A percentile compares a stretch with the other conserved stretches of the same genome.
These are phyloP conservation scores for Coregonus ussuriensis DNA, from an alignment of 2,797 vertebrate genomes.

Conservation along the genomic window DNA sequence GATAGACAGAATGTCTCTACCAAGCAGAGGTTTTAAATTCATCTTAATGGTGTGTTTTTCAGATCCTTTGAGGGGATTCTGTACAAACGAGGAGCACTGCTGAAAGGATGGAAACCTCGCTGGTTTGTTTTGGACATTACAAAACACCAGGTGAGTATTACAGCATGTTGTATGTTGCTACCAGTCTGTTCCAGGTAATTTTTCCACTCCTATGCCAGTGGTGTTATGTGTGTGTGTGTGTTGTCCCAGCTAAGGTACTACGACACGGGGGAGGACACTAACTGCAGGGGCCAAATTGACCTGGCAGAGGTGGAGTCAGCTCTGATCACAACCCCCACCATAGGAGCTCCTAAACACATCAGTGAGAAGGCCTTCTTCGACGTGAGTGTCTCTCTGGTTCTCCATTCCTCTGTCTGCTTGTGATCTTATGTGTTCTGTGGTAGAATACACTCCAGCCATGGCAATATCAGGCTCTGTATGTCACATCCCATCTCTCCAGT, in stretches of 20 bases:
- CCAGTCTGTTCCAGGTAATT: background rate
- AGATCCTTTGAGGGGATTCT: slow-evolving; percentile 96
- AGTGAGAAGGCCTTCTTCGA: slow-evolving; percentile 98
- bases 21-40: background rate
- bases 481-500: background rate
- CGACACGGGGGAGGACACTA: slow-evolving; percentile 93
- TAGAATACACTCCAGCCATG: background rate
- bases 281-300: slow-evolving; percentile 96
- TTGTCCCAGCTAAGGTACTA: slow-evolving; percentile 90
- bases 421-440: background rate
- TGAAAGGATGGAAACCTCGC: slow-evolving; percentile 97
- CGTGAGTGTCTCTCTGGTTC: slow-evolving; percentile 72
- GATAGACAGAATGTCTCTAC: too few relatives aligned
- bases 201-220: background rate
- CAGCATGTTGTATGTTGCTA: background rate
- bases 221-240: background rate
- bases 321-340: slow-evolving; percentile 84
- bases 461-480: background rate
- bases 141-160: slow-evolving; percentile 89
- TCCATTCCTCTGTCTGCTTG: background rate
- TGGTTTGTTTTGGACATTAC: slow-evolving; percentile 98
- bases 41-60: slow-evolving; percentile 24
- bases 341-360: slow-evolving; percentile 94
- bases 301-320: slow-evolving; percentile 96
- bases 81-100: slow-evolving; percentile 94